These are phyloP conservation scores for Eucidaris tribuloides DNA, from an alignment of 35 echinoderm and acorn worm species.

Conservation along the genomic window DNA sequence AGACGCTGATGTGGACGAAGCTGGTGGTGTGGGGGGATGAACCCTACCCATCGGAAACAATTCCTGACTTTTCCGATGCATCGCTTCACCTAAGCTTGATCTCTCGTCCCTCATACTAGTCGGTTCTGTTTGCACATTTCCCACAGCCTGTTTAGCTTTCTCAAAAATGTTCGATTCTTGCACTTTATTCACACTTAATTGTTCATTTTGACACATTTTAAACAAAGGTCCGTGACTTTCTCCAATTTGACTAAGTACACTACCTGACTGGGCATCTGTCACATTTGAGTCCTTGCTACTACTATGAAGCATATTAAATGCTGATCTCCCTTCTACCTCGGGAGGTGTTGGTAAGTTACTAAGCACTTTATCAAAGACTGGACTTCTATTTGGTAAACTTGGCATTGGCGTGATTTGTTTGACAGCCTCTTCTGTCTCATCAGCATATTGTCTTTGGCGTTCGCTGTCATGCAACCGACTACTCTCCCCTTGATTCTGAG, in stretches of 20 bases:
- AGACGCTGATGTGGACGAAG: no score
- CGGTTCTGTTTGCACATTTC: constrained; percentile 22
- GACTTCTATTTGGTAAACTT: background rate
- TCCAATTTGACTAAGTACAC: background rate
- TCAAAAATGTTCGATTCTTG: constrained; percentile 22
- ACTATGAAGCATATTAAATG: constrained; percentile 14
- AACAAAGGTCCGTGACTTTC: background rate
- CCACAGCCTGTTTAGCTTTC: background rate
- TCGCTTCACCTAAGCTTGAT: background rate
- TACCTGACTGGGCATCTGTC: background rate
- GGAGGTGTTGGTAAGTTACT: constrained; percentile 21
- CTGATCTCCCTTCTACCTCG: background rate
- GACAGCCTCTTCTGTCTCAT: no score
- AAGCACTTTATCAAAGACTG: background rate
- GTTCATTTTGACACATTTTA: constrained; percentile 12
- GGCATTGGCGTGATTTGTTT: no score
- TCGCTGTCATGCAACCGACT: no score
- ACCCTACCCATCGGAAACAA: background rate
- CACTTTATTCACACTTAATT: background rate
- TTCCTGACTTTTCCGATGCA: background rate
- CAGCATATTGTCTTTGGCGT: no score
- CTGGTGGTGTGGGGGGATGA: constrained; percentile 6
- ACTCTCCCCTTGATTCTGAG: no score
- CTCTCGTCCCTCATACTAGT: background rate
- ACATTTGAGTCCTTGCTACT: background rate